Evolutionary conservation across 2,113 vertebrate species (phyloP).

Genomic region (Forbesichthys agassizii): DNA sequence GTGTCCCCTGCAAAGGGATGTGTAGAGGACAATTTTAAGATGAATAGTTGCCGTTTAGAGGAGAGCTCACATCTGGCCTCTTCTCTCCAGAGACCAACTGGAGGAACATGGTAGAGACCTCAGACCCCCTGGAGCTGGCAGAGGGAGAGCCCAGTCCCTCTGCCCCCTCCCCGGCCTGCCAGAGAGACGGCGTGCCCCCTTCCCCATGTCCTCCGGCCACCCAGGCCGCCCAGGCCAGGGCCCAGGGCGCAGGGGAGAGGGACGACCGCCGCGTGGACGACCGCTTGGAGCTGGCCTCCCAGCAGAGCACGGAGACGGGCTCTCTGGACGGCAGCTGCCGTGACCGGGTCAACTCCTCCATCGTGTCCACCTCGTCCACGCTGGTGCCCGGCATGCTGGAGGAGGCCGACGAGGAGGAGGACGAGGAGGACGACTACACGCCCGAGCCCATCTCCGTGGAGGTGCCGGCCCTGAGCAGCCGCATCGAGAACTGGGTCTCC

Average conservation of each 20-base stretch:
- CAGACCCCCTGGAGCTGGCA: constrained; percentile 85
- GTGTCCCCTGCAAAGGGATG: too few species aligned
- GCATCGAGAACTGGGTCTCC: constrained; percentile 96
- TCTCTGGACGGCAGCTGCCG: constrained; percentile 94
- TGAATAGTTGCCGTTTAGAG: too few species aligned
- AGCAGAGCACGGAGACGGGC: constrained; percentile 96
- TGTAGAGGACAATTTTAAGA: too few species aligned
- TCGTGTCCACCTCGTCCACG: constrained; percentile 96
- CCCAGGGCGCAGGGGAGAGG: constrained; percentile 20
- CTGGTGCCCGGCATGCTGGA: constrained; percentile 97
- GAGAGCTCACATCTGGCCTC: neutral
- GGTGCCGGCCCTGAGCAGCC: constrained; percentile 90
- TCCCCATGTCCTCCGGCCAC: neutral
- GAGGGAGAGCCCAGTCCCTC: constrained; percentile 79
- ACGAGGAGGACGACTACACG: constrained; percentile 88
- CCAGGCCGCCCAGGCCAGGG: constrained; percentile 37
- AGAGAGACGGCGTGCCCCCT: constrained; percentile 41
- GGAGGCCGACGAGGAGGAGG: constrained; percentile 88
- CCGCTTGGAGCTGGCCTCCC: constrained; percentile 92
- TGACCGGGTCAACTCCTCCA: constrained; percentile 91
- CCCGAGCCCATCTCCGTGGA: constrained; percentile 90
- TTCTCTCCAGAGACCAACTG: constrained; percentile 90
- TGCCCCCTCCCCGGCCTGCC: constrained; percentile 44
- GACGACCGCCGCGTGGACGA: constrained; percentile 40
- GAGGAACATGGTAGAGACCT: constrained; percentile 96